A percentile compares a stretch with the other conserved stretches of the same genome.
These are phyloP conservation scores for Dorcus parallelipipedus DNA, from an alignment of 2,888 invertebrate genomes.

Conservation along the genomic window DNA sequence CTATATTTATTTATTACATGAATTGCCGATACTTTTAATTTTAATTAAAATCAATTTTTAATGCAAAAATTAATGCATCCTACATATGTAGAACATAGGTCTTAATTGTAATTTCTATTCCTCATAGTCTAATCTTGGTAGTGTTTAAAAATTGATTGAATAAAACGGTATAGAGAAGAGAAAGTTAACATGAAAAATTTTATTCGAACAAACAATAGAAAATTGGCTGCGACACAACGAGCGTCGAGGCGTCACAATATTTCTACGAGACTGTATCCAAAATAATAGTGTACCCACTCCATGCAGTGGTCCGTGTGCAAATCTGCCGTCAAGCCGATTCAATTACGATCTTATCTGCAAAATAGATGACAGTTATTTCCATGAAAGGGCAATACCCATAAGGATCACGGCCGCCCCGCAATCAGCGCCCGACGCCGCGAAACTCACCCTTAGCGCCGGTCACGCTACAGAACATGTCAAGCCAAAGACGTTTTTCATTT, in stretches of 20 bases:
- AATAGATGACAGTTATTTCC: slow-evolving; percentile 54
- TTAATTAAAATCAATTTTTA: too few relatives aligned
- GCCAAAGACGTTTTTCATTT: slow-evolving; percentile 43
- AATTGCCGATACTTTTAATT: too few relatives aligned
- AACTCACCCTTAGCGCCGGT: slow-evolving; percentile 36
- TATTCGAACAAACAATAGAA: slow-evolving; percentile 17
- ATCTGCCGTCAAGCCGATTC: slow-evolving; percentile 52
- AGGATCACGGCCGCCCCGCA: slow-evolving; percentile 38
- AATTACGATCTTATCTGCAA: slow-evolving; percentile 53
- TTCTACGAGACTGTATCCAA: slow-evolving; percentile 36
- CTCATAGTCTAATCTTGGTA: too few relatives aligned
- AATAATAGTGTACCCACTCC: slow-evolving; percentile 39
- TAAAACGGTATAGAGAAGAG: too few relatives aligned
- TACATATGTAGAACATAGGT: too few relatives aligned
- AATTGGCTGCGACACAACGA: slow-evolving; percentile 4
- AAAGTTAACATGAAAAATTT: slow-evolving; percentile 11
- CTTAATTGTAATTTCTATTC: too few relatives aligned
- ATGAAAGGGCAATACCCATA: slow-evolving; percentile 49
- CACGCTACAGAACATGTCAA: slow-evolving; percentile 36
- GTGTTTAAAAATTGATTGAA: too few relatives aligned
- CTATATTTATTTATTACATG: too few relatives aligned
- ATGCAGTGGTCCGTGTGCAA: slow-evolving; percentile 48
- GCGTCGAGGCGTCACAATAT: slow-evolving; percentile 27
- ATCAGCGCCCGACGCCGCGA: slow-evolving; percentile 22
- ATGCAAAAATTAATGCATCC: too few relatives aligned